These are phyloP conservation scores for Grantiella picta DNA, from an alignment of 2,113 vertebrate genomes.

Conservation along the genomic window DNA sequence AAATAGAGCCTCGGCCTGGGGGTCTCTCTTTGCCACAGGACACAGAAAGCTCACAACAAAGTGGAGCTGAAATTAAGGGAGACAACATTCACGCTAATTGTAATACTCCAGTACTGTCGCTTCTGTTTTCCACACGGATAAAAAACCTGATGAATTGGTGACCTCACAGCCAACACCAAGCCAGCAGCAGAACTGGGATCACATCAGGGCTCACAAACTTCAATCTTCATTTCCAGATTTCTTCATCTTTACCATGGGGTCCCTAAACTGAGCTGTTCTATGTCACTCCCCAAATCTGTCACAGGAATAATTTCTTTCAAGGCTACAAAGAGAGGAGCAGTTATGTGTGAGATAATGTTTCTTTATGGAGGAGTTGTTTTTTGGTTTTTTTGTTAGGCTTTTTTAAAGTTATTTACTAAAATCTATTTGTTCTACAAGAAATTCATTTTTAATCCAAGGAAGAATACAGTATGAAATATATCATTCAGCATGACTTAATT, in stretches of 20 bases:
- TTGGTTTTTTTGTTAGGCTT: rapidly evolving
- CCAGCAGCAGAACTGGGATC: neutral
- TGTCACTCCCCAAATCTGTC: neutral
- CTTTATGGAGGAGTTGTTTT: rapidly evolving
- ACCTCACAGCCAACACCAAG: neutral
- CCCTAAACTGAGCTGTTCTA: neutral
- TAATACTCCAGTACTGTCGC: neutral
- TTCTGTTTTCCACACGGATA: neutral
- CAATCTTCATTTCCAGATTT: neutral
- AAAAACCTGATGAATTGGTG: neutral
- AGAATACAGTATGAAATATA: neutral
- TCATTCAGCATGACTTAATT: neutral
- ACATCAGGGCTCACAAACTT: neutral
- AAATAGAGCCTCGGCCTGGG: neutral
- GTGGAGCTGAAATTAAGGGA: neutral
- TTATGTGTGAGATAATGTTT: neutral
- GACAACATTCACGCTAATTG: rapidly evolving
- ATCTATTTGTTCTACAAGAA: neutral
- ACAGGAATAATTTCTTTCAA: neutral
- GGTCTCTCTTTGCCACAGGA: neutral
- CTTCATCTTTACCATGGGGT: neutral
- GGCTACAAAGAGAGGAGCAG: neutral
- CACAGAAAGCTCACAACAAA: neutral
- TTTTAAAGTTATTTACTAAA: neutral
- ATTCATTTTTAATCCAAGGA: neutral